Conservation (phyloP, 1,140 invertebrate genomes). For the Drosophila carrolli region DNA sequence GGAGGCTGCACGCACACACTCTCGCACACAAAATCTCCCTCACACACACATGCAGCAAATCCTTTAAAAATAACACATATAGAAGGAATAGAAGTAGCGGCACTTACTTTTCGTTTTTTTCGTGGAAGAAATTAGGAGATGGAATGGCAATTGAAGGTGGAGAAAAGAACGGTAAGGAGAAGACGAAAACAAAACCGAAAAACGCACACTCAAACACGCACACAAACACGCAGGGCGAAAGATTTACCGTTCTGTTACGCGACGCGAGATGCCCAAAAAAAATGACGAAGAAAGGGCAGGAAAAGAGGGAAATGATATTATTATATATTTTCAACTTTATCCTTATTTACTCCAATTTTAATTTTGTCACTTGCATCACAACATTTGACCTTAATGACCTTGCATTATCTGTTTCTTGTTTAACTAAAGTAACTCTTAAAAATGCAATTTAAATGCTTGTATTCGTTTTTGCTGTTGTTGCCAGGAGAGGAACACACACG, state of each 20-base stretch:
- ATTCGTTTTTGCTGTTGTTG: slow-evolving; percentile 26
- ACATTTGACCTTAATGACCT: slow-evolving; percentile 45
- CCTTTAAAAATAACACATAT: slow-evolving; percentile 63
- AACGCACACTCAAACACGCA: slow-evolving; percentile 44
- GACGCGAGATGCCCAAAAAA: slow-evolving; percentile 20
- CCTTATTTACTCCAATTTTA: slow-evolving; percentile 28
- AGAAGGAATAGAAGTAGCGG: slow-evolving; percentile 39
- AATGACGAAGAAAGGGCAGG: neutral
- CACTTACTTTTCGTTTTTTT: slow-evolving; percentile 48
- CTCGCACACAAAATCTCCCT: slow-evolving; percentile 8
- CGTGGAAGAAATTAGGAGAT: slow-evolving; percentile 25
- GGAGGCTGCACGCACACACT: slow-evolving; percentile 46
- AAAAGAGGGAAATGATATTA: neutral
- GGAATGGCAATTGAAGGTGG: slow-evolving; percentile 6
- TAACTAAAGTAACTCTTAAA: neutral
- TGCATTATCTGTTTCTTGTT: slow-evolving; percentile 5
- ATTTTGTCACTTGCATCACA: slow-evolving; percentile 46
- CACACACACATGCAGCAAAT: slow-evolving; percentile 33
- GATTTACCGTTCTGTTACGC: slow-evolving; percentile 48
- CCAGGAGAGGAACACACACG: slow-evolving; percentile 60
- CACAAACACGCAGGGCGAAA: slow-evolving; percentile 28
- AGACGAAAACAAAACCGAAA: slow-evolving; percentile 35
- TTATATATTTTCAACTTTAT: neutral
- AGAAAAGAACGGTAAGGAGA: slow-evolving; percentile 7
- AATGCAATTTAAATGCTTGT: slow-evolving; percentile 28